phyloP scores from a whole-genome alignment of 2,113 vertebrate genomes.

The Trichechus manatus region DNA sequence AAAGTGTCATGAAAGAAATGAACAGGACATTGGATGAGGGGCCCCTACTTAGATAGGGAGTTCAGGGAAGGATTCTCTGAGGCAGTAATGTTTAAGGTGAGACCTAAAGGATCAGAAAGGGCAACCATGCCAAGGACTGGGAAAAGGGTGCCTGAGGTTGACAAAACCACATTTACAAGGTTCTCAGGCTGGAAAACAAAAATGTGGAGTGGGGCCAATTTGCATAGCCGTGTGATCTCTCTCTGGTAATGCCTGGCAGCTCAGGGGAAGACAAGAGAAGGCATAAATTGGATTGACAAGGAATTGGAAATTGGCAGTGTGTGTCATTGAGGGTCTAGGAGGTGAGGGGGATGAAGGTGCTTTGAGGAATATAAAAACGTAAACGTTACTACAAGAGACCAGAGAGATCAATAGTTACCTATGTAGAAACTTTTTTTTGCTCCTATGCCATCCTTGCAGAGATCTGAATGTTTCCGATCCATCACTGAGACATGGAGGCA shows the following conservation, averaged over 20 bases:
- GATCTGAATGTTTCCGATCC: background rate
- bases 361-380: slow-evolving; percentile 15
- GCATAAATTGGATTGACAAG: background rate
- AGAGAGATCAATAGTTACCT: slow-evolving; percentile 40
- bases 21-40: background rate
- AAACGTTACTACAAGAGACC: background rate
- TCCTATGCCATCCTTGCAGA: background rate
- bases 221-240: background rate
- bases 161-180: background rate
- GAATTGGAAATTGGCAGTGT: background rate
- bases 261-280: background rate
- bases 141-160: background rate
- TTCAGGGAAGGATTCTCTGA: background rate
- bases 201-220: background rate
- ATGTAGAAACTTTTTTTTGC: background rate
- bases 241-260: background rate
- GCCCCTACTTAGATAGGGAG: background rate
- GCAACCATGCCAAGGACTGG: background rate
- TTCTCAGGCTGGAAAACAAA: background rate
- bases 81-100: background rate
- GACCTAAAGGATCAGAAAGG: background rate
- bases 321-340: background rate
- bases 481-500: background rate
- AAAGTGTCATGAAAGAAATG: background rate
- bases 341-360: background rate